Percentiles rank a stretch among this genome's conserved stretches.
phyloP scores from a whole-genome alignment of 2,797 vertebrate species.

The Nyctalus aviator region DNA sequence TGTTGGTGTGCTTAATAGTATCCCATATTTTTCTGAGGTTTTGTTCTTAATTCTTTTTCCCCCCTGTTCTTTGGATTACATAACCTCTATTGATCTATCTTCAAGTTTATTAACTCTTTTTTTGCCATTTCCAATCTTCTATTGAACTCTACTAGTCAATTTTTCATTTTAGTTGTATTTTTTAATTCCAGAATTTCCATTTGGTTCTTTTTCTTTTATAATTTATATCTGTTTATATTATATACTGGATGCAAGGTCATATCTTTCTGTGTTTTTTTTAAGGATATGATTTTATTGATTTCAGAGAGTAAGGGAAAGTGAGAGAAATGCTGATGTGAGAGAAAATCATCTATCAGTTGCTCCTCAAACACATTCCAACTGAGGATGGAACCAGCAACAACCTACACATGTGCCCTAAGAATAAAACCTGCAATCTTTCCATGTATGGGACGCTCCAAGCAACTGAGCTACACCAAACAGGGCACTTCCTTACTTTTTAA shows the following conservation, averaged over 20 bases:
- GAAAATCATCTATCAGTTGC: not conserved
- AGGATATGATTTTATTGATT: not conserved
- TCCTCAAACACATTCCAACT: not conserved
- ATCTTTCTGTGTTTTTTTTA: not conserved
- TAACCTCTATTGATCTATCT: not conserved
- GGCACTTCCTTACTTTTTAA: not conserved
- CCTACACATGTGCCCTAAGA: not conserved
- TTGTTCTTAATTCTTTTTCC: not conserved
- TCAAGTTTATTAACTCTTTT: not conserved
- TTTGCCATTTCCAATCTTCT: conserved; percentile 23
- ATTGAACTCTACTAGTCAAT: not conserved
- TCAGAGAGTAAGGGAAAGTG: not conserved
- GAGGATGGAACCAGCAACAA: not conserved
- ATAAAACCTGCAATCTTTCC: not conserved
- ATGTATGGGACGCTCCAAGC: not conserved
- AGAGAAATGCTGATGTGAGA: not conserved
- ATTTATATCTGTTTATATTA: not conserved
- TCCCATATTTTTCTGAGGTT: conserved; percentile 10
- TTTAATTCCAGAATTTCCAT: conserved; percentile 19
- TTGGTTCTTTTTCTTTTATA: not conserved
- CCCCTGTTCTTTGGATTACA: not conserved
- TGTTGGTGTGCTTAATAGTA: not conserved
- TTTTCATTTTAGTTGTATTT: conserved; percentile 47
- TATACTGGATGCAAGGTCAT: not conserved
- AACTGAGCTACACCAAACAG: not conserved